Percentiles rank a stretch among this genome's conserved stretches.
These are phyloP conservation scores for Sebastes fasciatus DNA, from an alignment of 2,113 vertebrate genomes.

Conservation along the genomic window DNA sequence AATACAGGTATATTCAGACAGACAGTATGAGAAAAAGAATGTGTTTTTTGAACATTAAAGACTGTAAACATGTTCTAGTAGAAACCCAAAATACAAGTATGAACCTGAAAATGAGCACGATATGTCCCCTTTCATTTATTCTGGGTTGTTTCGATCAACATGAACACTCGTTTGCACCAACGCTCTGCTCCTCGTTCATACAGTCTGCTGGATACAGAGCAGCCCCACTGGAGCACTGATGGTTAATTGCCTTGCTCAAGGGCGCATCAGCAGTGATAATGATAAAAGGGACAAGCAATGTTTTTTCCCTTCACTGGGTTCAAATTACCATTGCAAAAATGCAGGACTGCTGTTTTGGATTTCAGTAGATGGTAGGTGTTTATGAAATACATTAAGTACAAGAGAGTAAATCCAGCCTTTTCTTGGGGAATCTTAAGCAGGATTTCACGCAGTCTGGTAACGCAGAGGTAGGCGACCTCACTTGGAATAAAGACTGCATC, in stretches of 20 bases:
- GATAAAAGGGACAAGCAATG: not conserved
- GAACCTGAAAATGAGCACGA: too few relatives aligned
- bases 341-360: not conserved
- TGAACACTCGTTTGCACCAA: too few relatives aligned
- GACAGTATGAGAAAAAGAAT: too few relatives aligned
- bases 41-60: too few relatives aligned
- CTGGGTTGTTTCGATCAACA: not conserved
- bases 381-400: not conserved
- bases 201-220: not conserved
- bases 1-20: too few relatives aligned
- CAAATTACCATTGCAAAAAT: not conserved
- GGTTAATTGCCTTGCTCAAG: slow-evolving; percentile 21
- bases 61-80: too few relatives aligned
- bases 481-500: too few relatives aligned
- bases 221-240: slow-evolving; percentile 1
- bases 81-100: too few relatives aligned
- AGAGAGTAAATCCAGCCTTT: not conserved
- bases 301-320: not conserved
- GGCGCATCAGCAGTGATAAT: slow-evolving; percentile 18
- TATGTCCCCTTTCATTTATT: not conserved
- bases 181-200: not conserved
- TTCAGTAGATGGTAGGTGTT: not conserved
- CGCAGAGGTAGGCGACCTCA: not conserved
- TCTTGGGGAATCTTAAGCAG: not conserved
- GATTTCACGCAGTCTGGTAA: not conserved